Evolutionary conservation across 2,888 invertebrate genomes (phyloP), one percentile per base, ranked within the genome.

Genomic region (Leptopterna dolabrata): DNA sequence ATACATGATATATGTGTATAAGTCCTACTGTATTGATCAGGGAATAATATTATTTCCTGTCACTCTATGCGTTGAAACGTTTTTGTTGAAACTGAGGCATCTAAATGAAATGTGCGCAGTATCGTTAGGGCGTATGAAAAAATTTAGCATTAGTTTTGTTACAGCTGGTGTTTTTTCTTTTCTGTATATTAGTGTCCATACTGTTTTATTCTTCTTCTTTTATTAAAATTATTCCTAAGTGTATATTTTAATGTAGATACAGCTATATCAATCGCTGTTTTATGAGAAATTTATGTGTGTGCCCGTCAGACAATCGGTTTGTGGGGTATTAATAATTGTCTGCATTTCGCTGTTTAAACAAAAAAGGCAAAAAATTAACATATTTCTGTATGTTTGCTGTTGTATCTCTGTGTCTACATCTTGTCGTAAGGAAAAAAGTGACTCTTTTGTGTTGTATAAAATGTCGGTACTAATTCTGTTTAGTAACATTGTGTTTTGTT

Each of bases 341-440:
- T 78, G 78, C 78, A 78, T 78, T 78, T 78, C 78, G 45, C 78
- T 78, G 24, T 24, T 45, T 73, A 41, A 73, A 41, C 19, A 78
- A 76, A 76, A 51, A 19, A 19, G 63, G 63, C 11, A 63, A 41
- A 71, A 71, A 78, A 78, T 78, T 78, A 45, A 78, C 36, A 78
- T 45, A 63, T 63, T 63, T 73, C 73, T 41, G 36, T 41, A 41
- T 41, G 41, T 78, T 78, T 43, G 78, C 78, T 78, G 78, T 78
- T 78, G 78, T 78, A 78, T 78, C 24, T 78, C 78, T 78, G 78
- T 78, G 78, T 78, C 76, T 78, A 78, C 78, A 41, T 78, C 45
- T 78, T 78, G 63, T 63, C 63, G 24, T 63, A 63, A 63, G 19
- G 63, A 63, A 63, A 63, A 63, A 27, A 24, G 63, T 24, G 24